Conservation (phyloP, 2,113 vertebrate genomes). For the Rhagologus leucostigma region DNA sequence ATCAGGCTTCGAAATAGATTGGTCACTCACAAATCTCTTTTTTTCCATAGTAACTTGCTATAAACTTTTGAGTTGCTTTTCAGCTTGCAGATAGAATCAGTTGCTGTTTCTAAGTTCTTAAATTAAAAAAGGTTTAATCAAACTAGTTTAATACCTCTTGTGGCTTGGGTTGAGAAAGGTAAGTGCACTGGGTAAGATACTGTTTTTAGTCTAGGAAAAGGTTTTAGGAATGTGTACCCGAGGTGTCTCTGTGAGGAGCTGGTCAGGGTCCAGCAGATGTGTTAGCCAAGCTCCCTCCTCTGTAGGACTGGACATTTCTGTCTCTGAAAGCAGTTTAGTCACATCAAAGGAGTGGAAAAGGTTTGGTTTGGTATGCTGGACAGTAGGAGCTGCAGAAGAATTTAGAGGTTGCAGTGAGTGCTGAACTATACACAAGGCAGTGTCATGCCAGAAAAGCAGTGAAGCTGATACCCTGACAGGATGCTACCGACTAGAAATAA, state of each 20-base stretch:
- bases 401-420: background rate
- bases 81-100: background rate
- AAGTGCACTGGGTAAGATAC: background rate
- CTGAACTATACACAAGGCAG: background rate
- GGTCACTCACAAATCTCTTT: background rate
- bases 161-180: background rate
- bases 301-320: background rate
- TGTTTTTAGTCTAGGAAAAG: background rate
- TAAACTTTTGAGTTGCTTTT: background rate
- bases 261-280: background rate
- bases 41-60: background rate
- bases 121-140: background rate
- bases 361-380: background rate
- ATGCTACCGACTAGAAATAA: background rate
- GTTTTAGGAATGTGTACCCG: background rate
- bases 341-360: background rate
- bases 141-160: background rate
- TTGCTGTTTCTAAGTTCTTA: background rate
- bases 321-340: background rate
- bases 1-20: background rate
- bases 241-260: background rate
- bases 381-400: background rate
- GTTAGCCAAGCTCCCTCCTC: background rate
- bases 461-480: background rate
- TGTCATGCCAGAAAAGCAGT: background rate